phyloP scores from a whole-genome alignment of 2,797 vertebrate genomes.

The Schizopygopsis malacanthus region DNA sequence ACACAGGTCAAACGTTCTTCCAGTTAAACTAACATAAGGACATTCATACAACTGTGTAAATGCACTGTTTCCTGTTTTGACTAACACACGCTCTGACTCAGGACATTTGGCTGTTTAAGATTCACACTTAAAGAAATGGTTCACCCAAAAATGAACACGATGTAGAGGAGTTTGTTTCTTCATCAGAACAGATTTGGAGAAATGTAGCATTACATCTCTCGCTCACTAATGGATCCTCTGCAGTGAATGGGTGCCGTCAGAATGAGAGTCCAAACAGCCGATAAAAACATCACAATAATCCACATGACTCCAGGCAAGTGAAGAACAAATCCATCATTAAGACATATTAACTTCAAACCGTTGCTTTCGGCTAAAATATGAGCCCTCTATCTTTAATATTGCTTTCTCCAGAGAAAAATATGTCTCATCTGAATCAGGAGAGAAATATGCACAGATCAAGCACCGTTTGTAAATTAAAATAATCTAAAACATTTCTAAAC shows the following conservation, averaged over 20 bases:
- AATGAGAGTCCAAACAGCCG: not conserved
- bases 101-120: not conserved
- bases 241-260: not conserved
- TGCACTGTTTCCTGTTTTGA: constrained; percentile 1
- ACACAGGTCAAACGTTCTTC: constrained; percentile 10
- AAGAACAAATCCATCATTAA: not conserved
- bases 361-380: not conserved
- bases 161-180: not conserved
- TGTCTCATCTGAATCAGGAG: not conserved
- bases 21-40: constrained; percentile 28
- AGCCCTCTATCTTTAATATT: not conserved
- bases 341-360: not conserved
- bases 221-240: not conserved
- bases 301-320: not conserved
- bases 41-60: constrained; percentile 16
- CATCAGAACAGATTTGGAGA: not conserved
- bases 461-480: not conserved
- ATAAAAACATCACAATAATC: not conserved
- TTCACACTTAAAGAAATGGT: not conserved
- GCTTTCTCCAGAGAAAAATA: not conserved
- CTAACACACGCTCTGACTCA: not conserved
- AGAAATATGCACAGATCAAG: not conserved
- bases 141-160: not conserved
- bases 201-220: not conserved
- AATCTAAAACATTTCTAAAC: not conserved